Base-by-base conservation (phyloP, 1,140 invertebrate species). In the Coelopa frigida region DNA sequence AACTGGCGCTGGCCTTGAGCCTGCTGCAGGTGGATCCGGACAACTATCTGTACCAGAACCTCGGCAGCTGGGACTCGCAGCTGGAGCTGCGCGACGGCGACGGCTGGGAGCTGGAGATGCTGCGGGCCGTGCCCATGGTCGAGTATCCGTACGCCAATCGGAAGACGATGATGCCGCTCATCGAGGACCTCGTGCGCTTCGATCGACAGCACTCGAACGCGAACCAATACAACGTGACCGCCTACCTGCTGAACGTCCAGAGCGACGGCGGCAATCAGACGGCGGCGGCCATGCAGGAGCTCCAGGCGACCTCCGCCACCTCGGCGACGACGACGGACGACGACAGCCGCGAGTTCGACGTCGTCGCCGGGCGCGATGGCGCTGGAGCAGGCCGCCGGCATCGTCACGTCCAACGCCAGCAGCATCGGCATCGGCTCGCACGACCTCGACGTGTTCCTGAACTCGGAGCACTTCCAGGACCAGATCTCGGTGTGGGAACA, bases 1-100 rank as follows among this genome's bases (percentile, higher is more conserved):
- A 87, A 57, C 68, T 89, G 21, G 83, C 84, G 15, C 66, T 89
- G 51, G 68, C 87, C 35, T 70, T 88, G 20, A 87, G 84, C 55
- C 70, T 88, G 32, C 61, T 89, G 20, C 73, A 84, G 48, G 81
- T 84, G 1, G 82, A 87, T 67, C 75, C 82, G 6, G 78, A 83
- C 31, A 74, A 74, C 32, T 76, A 79, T 56, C 65, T 82, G 22
- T 77, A 58, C 31, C 52, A 53, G 18, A 50, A 54, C 7, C 46
- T 66, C 17, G 55, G 57, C 17, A 56, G 56, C 44, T 69, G 61
- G 61, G 61, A 69, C 21, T 54, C 59, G 6, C 66, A 67, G 37
- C 44, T 79, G 44, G 77, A 81, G 58, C 59, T 79, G 6, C 61
- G 77, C 32, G 79, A 80, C 57, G 78, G 76, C 33, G 79, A 58